Percentiles rank a stretch among this genome's conserved stretches.
phyloP scores from a whole-genome alignment of 1,140 invertebrate species.

The Periplaneta americana region DNA sequence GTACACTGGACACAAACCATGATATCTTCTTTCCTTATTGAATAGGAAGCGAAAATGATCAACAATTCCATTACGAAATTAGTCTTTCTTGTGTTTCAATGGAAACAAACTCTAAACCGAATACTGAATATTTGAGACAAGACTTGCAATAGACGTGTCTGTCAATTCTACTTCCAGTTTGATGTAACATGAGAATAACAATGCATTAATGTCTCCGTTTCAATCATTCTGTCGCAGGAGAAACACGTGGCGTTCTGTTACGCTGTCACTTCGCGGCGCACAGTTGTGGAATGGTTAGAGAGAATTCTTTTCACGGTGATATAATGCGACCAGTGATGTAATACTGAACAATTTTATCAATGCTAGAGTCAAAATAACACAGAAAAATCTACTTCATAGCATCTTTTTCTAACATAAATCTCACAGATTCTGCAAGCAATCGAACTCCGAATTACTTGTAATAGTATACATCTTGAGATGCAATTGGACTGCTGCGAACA shows the following conservation, averaged over 20 bases:
- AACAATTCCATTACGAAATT: not conserved
- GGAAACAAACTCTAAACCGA: not conserved
- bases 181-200: not conserved
- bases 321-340: too few species aligned
- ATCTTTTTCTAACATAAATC: too few species aligned
- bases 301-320: too few species aligned
- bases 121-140: not conserved
- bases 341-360: too few species aligned
- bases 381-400: too few species aligned
- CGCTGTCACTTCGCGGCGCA: too few species aligned
- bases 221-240: not conserved
- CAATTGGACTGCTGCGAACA: too few species aligned
- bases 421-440: too few species aligned
- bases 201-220: not conserved
- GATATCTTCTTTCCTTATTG: not conserved
- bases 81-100: not conserved
- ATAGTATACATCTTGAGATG: too few species aligned
- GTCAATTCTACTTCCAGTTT: not conserved
- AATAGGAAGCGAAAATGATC: not conserved
- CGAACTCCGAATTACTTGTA: too few species aligned
- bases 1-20: not conserved
- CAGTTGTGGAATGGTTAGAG: too few species aligned
- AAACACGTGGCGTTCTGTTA: not conserved
- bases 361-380: too few species aligned
- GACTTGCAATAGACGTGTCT: not conserved